Conservation (phyloP, 2,113 vertebrate genomes). For the zebrafish (Danio rerio) region GRCz12tu NC_133195.1:22554501-22555000, state of each 20-base stretch:
- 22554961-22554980: constrained; percentile 51
- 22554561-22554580: no score
- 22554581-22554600: no score
- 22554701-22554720: no score
- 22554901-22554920: constrained; percentile 51
- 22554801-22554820: constrained; percentile 53
- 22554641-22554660: no score
- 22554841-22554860: constrained; percentile 52
- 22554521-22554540: no score
- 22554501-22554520: no score
- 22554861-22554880: constrained; percentile 53
- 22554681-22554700: no score
- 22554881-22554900: constrained; percentile 58
- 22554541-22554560: no score
- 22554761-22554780: constrained; percentile 47
- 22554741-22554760: constrained; percentile 23
- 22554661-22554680: no score
- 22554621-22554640: no score
- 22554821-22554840: constrained; percentile 46
- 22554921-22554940: constrained; percentile 50
- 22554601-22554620: no score
- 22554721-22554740: not conserved
- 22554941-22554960: constrained; percentile 38
- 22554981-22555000: constrained; percentile 10
- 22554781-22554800: constrained; percentile 56